A percentile compares a stretch with the other conserved stretches of the same genome.
These are phyloP conservation scores for Cepphus grylle DNA, from an alignment of 2,113 vertebrate species.

Conservation along the genomic window DNA sequence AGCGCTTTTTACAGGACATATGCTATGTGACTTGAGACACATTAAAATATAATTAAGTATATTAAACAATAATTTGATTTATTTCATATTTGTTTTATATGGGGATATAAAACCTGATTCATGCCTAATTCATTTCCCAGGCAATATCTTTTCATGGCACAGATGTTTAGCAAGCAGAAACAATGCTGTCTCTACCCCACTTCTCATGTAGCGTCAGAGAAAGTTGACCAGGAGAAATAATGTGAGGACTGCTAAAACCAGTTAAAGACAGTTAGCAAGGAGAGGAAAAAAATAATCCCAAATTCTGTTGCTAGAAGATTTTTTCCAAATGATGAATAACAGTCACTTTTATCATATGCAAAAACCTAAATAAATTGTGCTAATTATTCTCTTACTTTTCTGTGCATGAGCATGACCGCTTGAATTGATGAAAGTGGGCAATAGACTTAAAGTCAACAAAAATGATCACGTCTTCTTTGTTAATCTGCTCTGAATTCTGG, in stretches of 20 bases:
- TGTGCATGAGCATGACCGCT: neutral
- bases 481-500: neutral
- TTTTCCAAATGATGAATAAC: neutral
- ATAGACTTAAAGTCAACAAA: neutral
- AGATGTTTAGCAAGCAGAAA: constrained; percentile 4
- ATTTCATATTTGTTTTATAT: constrained; percentile 50
- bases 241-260: neutral
- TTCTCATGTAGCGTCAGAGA: neutral
- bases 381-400: neutral
- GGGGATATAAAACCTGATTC: constrained; percentile 17
- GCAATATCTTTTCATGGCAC: neutral
- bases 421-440: neutral
- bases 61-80: constrained; percentile 66
- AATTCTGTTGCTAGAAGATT: neutral
- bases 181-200: neutral
- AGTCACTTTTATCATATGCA: neutral
- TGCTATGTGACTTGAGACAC: constrained; percentile 32
- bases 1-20: constrained; percentile 39
- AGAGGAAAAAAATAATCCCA: neutral
- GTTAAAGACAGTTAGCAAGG: neutral
- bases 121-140: constrained; percentile 23
- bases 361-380: neutral
- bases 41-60: constrained; percentile 49
- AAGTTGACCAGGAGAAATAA: neutral
- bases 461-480: neutral